Percentiles rank a stretch among this genome's conserved stretches.
Conservation (phyloP, 2,113 vertebrate species). For the Caretta caretta region DNA sequence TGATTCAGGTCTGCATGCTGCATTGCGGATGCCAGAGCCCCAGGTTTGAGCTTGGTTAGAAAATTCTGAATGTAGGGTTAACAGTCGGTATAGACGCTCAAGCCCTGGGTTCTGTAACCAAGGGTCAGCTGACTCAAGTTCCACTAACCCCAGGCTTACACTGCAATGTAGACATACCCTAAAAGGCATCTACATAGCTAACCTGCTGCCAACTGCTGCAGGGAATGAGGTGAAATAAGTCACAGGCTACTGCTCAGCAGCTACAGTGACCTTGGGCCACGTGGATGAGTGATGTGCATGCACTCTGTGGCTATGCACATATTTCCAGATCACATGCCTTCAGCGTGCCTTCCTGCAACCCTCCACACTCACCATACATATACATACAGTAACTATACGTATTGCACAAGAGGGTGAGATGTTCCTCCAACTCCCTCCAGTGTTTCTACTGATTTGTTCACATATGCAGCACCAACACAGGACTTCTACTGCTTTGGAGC, state of each 20-base stretch:
- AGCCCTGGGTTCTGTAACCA: no score
- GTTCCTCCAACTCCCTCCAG: background rate
- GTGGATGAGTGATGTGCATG: no score
- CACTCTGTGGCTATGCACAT: fast-evolving
- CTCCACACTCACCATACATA: fast-evolving
- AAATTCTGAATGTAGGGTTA: no score
- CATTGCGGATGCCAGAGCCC: no score
- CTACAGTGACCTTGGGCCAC: conserved; percentile 1
- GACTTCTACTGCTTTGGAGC: background rate
- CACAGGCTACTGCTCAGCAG: conserved; percentile 56
- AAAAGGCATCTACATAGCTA: background rate
- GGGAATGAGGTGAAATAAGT: background rate
- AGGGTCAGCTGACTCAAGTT: no score
- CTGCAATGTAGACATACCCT: no score
- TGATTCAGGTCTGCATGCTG: no score
- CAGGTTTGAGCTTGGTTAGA: no score
- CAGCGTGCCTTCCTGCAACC: background rate
- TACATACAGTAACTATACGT: fast-evolving
- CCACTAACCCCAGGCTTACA: no score
- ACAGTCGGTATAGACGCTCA: no score
- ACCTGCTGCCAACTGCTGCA: background rate
- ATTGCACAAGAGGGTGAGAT: fast-evolving
- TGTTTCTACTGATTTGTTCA: background rate
- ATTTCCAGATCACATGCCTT: background rate
- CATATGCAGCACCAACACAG: background rate